phyloP scores from a whole-genome alignment of 2,113 vertebrate species.

The Agelaius phoeniceus region DNA sequence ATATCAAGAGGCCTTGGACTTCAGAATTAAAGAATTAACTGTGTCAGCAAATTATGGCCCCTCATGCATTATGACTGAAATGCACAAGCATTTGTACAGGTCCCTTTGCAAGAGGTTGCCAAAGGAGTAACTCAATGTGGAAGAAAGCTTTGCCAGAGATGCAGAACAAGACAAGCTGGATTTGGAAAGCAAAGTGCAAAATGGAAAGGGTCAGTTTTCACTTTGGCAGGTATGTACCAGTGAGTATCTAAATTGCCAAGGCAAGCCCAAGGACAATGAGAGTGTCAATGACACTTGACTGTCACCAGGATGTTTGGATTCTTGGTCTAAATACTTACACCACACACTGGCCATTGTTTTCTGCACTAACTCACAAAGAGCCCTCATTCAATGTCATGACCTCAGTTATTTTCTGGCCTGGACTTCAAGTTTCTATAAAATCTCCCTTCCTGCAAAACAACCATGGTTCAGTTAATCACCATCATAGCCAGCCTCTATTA shows the following conservation, averaged over 20 bases:
- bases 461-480: slow-evolving; percentile 7
- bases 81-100: too few relatives aligned
- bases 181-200: too few relatives aligned
- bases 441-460: slow-evolving; percentile 19
- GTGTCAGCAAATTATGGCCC: not conserved
- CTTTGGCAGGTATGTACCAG: too few relatives aligned
- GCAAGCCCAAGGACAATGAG: not conserved
- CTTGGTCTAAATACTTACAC: not conserved
- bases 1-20: not conserved
- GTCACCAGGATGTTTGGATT: not conserved
- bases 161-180: too few relatives aligned
- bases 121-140: too few relatives aligned
- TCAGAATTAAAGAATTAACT: not conserved
- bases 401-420: not conserved
- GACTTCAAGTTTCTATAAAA: not conserved
- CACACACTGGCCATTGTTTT: not conserved
- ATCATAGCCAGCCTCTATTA: not conserved
- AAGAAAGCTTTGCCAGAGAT: too few relatives aligned
- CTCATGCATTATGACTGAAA: not conserved
- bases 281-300: fast-evolving
- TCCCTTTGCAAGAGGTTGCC: too few relatives aligned
- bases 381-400: not conserved
- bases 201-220: too few relatives aligned
- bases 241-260: not conserved
- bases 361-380: not conserved